A percentile compares a stretch with the other conserved stretches of the same genome.
These are phyloP conservation scores for Enteromius fasciolatus DNA, from an alignment of 2,797 vertebrate genomes.

Conservation along the genomic window DNA sequence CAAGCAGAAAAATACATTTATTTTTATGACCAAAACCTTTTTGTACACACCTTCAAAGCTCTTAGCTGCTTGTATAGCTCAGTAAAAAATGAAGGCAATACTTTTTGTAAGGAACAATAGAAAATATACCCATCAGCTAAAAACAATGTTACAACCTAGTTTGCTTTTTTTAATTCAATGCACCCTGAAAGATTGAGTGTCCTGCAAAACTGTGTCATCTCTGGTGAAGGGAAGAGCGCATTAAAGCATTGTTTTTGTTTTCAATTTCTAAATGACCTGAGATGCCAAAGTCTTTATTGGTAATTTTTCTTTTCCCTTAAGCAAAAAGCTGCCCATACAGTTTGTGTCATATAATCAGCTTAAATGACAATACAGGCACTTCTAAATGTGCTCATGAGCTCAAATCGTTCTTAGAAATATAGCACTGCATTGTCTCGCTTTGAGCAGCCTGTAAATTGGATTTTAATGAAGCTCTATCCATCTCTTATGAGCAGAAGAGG, in stretches of 20 bases:
- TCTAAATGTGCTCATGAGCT: constrained; percentile 39
- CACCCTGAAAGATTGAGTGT: constrained; percentile 11
- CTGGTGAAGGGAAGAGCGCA: constrained; percentile 6
- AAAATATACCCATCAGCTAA: constrained; percentile 25
- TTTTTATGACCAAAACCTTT: neutral
- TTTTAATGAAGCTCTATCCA: constrained; percentile 51
- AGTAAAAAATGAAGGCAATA: constrained; percentile 33
- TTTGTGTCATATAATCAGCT: constrained; percentile 41
- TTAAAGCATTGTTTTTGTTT: constrained; percentile 32
- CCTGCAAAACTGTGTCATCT: constrained; percentile 3
- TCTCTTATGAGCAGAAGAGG: constrained; percentile 39
- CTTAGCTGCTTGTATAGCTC: neutral
- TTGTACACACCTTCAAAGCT: neutral
- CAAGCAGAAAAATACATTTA: neutral
- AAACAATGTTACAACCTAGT: constrained; percentile 19
- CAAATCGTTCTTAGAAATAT: constrained; percentile 21
- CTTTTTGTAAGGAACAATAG: constrained; percentile 3
- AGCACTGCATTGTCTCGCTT: constrained; percentile 16
- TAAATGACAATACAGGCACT: constrained; percentile 21
- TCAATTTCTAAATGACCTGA: constrained; percentile 31
- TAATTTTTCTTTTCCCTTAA: constrained; percentile 35
- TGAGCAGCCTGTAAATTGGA: constrained; percentile 45
- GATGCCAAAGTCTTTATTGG: constrained; percentile 40
- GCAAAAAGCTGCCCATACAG: constrained; percentile 34
- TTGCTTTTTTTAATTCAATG: constrained; percentile 27